Evolutionary conservation across 2,888 invertebrate genomes (phyloP).

Genomic region (Monochamus alternatus): DNA sequence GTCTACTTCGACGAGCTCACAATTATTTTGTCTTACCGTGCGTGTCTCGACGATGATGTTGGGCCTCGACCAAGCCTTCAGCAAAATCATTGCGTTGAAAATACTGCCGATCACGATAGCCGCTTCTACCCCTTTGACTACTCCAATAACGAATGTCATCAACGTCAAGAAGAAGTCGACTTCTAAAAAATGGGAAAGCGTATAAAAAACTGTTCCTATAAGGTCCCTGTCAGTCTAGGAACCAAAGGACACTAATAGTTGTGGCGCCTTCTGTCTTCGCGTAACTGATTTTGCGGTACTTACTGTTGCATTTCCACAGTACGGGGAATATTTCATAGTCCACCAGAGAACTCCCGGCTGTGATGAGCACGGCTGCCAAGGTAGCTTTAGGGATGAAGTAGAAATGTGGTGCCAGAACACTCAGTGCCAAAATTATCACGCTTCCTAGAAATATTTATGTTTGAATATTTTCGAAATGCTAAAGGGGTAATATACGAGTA

Average conservation of each 20-base stretch:
- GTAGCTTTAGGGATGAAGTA: constrained; percentile 89
- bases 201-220: too few species aligned
- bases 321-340: constrained; percentile 73
- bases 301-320: constrained; percentile 74
- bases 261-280: neutral
- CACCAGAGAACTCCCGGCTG: constrained; percentile 90
- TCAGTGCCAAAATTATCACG: constrained; percentile 86
- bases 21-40: constrained; percentile 52
- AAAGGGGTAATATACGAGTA: too few species aligned
- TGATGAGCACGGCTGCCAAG: constrained; percentile 90
- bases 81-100: constrained; percentile 77
- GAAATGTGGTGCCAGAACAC: constrained; percentile 90
- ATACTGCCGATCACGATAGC: constrained; percentile 84
- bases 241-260: too few species aligned
- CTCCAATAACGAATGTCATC: constrained; percentile 80
- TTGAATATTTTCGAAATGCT: too few species aligned
- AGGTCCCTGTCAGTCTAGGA: too few species aligned
- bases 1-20: too few species aligned
- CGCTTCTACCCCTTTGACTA: constrained; percentile 83
- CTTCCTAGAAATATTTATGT: constrained; percentile 74
- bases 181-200: constrained; percentile 56
- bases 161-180: constrained; percentile 74
- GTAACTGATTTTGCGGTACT: constrained; percentile 54
- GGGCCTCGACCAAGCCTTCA: constrained; percentile 81
- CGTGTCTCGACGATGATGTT: constrained; percentile 61